Evolutionary conservation across 2,888 invertebrate genomes (phyloP), one percentile per base, ranked within the genome.

Genomic region (Sarcophaga caerulescens): DNA sequence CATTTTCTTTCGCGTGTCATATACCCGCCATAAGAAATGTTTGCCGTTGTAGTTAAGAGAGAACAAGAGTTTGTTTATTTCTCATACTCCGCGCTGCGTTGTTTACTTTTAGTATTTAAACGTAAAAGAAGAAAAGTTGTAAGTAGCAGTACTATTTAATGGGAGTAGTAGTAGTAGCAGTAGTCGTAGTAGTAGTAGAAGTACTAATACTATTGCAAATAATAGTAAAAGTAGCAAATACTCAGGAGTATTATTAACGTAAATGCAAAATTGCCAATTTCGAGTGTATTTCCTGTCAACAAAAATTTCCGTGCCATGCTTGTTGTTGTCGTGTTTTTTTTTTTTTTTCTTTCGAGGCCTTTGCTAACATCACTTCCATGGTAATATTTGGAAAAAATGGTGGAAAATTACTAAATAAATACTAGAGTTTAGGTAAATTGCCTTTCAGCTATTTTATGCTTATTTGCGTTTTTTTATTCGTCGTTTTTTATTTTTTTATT

Each of bases 211-310:
- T 62, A 62, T 35, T 47, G 14, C 47, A 47, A 68, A 17, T 83
- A 66, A 74, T 23, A 71, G 68, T 73, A 68, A 65, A 88, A 90
- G 90, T 90, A 90, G 91, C 91, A 91, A 91, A 91, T 92, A 91
- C 92, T 91, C 92, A 91, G 85, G 92, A 92, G 92, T 92, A 92
- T 92, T 92, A 92, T 92, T 92, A 92, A 92, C 92, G 92, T 92
- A 92, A 92, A 92, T 92, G 92, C 92, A 92, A 92, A 92, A 92
- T 93, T 93, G 93, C 91, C 93, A 93, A 93, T 93, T 93, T 93
- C 91, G 90, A 91, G 91, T 91, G 92, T 93, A 93, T 93, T 93
- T 93, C 92, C 93, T 91, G 93, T 92, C 91, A 93, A 92, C 92
- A 90, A 90, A 90, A 91, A 91, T 91, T 92, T 90, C 87, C 90